phyloP scores from a whole-genome alignment of 2,797 vertebrate species.

The Spheniscus humboldti region DNA sequence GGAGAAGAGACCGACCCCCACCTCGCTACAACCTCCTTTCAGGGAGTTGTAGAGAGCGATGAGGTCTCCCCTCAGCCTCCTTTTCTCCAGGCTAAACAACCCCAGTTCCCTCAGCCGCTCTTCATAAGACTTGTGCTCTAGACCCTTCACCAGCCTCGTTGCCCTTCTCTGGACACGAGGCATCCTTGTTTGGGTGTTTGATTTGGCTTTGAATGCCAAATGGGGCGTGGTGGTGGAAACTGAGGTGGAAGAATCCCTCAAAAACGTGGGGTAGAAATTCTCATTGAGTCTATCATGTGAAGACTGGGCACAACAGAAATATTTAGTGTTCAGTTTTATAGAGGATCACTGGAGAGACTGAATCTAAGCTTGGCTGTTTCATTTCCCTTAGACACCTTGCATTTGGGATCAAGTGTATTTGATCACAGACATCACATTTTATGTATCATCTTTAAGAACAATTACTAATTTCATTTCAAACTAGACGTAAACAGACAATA shows the following conservation, averaged over 20 bases:
- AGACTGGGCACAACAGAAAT: neutral
- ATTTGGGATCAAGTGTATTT: neutral
- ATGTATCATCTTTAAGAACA: neutral
- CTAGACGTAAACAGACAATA: neutral
- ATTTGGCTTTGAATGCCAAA: neutral
- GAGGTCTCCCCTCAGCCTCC: too few species aligned
- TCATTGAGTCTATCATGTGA: neutral
- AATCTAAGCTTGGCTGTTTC: neutral
- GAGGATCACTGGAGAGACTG: neutral
- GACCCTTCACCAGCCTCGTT: too few species aligned
- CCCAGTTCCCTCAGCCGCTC: too few species aligned
- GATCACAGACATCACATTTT: neutral
- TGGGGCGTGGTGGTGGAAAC: fast-evolving
- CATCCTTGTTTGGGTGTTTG: neutral
- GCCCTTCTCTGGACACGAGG: too few species aligned
- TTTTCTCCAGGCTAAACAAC: too few species aligned
- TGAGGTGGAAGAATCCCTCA: neutral
- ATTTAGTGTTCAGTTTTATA: neutral
- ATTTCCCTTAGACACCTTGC: neutral
- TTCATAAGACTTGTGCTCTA: too few species aligned
- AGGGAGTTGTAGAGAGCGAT: too few species aligned
- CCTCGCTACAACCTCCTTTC: too few species aligned
- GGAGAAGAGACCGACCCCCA: too few species aligned
- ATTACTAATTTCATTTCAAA: neutral
- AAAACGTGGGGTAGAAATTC: neutral